phyloP scores from a whole-genome alignment of 2,113 vertebrate species.

The Pseudopodoces humilis region DNA sequence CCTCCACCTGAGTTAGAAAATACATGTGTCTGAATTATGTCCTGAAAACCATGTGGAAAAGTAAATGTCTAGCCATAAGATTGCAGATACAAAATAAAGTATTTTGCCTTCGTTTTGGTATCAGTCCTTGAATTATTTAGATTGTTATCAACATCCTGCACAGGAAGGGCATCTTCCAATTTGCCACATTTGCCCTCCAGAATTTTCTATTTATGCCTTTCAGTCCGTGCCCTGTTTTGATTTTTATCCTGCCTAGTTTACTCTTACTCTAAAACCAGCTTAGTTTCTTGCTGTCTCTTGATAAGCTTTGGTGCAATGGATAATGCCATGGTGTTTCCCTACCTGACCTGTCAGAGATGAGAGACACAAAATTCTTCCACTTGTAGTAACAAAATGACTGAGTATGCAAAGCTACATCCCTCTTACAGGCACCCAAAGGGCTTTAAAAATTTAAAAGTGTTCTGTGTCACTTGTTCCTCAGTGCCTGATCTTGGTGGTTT shows the following conservation, averaged over 20 bases:
- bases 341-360: not conserved
- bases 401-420: not conserved
- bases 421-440: not conserved
- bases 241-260: not conserved
- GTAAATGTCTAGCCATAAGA: not conserved
- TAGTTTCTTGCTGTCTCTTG: not conserved
- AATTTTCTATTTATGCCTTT: not conserved
- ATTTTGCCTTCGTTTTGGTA: not conserved
- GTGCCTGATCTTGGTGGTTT: not conserved
- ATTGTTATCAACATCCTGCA: not conserved
- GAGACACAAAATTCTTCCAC: not conserved
- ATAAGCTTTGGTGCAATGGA: not conserved
- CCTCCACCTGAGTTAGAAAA: not conserved
- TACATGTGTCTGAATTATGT: not conserved
- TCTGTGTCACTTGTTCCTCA: not conserved
- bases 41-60: not conserved
- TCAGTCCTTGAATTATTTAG: not conserved
- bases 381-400: not conserved
- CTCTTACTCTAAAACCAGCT: not conserved
- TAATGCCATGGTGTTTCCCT: not conserved
- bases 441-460: conserved; percentile 18
- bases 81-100: not conserved
- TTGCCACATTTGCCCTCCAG: not conserved
- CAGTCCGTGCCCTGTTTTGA: not conserved
- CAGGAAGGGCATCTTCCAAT: not conserved